Conservation (phyloP, 2,113 vertebrate genomes). For the Oreochromis aureus region DNA sequence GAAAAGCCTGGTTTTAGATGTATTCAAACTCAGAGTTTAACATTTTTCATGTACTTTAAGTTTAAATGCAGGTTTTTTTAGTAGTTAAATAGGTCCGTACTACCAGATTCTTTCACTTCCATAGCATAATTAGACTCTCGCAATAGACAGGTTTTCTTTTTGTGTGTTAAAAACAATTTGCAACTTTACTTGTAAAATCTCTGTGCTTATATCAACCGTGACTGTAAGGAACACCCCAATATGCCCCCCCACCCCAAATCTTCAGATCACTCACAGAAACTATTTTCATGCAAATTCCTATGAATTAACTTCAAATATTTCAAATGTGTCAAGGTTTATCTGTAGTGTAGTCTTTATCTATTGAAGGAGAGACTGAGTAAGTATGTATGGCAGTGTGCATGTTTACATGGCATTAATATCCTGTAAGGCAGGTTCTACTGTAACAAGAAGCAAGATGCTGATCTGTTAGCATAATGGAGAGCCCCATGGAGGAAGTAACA, state of each 20-base stretch:
- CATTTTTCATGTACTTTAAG: neutral
- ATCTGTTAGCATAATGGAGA: neutral
- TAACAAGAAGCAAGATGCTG: neutral
- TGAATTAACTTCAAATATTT: neutral
- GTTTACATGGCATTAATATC: neutral
- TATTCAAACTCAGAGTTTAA: neutral
- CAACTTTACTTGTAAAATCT: neutral
- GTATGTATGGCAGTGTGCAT: neutral
- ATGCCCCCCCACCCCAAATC: neutral
- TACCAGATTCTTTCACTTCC: neutral
- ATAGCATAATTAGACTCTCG: neutral
- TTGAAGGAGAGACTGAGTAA: neutral
- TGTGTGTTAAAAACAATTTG: neutral
- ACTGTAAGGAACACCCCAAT: neutral
- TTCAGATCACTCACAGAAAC: neutral
- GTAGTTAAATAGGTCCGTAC: neutral
- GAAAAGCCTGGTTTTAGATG: neutral
- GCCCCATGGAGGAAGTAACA: neutral
- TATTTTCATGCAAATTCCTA: neutral
- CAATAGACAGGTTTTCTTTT: neutral
- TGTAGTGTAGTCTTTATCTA: neutral
- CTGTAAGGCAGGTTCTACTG: constrained; percentile 30
- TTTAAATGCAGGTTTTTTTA: neutral
- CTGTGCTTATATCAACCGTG: neutral
- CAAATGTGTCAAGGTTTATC: neutral